Conservation (phyloP, 1,140 invertebrate species). For the Oryctes rhinoceros region DNA sequence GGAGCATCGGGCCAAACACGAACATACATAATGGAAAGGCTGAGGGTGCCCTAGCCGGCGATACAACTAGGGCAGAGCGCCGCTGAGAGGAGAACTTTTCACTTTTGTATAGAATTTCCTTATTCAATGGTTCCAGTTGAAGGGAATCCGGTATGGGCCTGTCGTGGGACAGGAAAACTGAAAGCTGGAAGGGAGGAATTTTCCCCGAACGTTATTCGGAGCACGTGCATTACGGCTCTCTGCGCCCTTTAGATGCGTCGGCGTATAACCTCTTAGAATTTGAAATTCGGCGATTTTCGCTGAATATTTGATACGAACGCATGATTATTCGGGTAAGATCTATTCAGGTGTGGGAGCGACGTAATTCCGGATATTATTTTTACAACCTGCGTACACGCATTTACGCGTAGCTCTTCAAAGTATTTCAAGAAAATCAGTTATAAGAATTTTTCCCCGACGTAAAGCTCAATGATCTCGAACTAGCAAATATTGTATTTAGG, state of each 20-base stretch:
- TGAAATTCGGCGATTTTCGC: too few species aligned
- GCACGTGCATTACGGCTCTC: conserved; percentile 44
- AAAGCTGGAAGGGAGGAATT: conserved; percentile 49
- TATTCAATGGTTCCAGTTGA: conserved; percentile 50
- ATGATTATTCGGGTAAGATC: too few species aligned
- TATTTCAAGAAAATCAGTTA: too few species aligned
- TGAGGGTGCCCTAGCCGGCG: neutral
- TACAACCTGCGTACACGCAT: too few species aligned
- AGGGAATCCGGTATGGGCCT: conserved; percentile 31
- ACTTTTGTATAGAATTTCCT: conserved; percentile 52
- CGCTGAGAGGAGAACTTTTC: conserved; percentile 47
- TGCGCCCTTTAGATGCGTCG: neutral
- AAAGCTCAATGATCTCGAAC: too few species aligned
- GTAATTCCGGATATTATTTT: too few species aligned
- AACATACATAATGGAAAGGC: conserved; percentile 51
- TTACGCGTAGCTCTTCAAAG: too few species aligned
- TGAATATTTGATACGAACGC: too few species aligned
- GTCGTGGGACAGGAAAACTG: neutral
- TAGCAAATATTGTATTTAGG: too few species aligned
- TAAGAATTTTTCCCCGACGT: too few species aligned
- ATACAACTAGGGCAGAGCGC: neutral
- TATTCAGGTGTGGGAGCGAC: too few species aligned
- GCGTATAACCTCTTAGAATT: too few species aligned
- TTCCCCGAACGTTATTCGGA: conserved; percentile 48
- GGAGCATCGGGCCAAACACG: conserved; percentile 36